Conservation (phyloP, 2,797 vertebrate species). For the Anas georgica region DNA sequence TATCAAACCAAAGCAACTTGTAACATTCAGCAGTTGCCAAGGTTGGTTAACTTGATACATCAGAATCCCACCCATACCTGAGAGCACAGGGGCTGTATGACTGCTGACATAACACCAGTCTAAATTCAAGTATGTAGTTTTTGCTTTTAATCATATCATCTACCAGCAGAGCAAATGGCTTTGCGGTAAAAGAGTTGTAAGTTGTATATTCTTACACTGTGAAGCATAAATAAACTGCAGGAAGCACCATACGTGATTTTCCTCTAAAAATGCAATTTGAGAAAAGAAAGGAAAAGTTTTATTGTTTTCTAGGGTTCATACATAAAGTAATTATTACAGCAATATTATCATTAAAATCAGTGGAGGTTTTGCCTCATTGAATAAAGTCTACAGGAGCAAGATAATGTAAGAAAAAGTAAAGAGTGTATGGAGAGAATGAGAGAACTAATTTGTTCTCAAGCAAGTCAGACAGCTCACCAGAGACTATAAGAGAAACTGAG, state of each 20-base stretch:
- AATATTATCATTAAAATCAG: slow-evolving; percentile 29
- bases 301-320: neutral
- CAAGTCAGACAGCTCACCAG: neutral
- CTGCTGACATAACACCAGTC: neutral
- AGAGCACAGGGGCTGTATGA: neutral
- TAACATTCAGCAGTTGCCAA: slow-evolving; percentile 31
- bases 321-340: neutral
- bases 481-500: neutral
- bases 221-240: neutral
- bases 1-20: slow-evolving; percentile 44
- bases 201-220: neutral
- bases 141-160: neutral
- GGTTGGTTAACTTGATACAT: neutral
- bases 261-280: neutral
- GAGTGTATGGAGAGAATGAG: neutral
- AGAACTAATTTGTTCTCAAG: neutral
- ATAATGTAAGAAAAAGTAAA: neutral
- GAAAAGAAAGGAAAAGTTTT: neutral
- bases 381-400: neutral
- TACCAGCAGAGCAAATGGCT: neutral
- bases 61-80: neutral
- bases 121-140: neutral
- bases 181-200: neutral
- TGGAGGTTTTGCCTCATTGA: slow-evolving; percentile 13
- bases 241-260: neutral